These are phyloP conservation scores for Helicorthomorpha holstii DNA, from an alignment of 1,140 invertebrate genomes.

Conservation along the genomic window DNA sequence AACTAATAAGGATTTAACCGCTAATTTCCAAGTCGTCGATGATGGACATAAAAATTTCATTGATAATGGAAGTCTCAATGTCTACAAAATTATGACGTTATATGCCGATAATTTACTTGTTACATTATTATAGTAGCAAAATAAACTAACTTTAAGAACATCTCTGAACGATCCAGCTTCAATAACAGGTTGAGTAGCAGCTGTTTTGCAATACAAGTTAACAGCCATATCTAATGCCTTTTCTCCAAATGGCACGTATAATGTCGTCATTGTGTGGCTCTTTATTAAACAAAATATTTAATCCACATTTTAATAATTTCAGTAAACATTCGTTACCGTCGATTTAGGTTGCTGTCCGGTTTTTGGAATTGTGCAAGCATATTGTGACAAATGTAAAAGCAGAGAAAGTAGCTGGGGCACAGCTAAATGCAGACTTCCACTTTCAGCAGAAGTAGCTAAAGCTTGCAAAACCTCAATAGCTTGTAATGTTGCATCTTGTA, in stretches of 20 bases:
- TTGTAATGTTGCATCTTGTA: slow-evolving; percentile 65
- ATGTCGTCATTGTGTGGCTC: slow-evolving; percentile 70
- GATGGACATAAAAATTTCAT: slow-evolving; percentile 70
- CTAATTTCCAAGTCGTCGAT: slow-evolving; percentile 68
- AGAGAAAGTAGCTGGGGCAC: not conserved
- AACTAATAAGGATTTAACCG: slow-evolving; percentile 55
- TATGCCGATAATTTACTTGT: no score
- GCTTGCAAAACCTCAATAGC: slow-evolving; percentile 55
- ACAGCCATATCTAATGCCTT: slow-evolving; percentile 63
- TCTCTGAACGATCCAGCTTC: slow-evolving; percentile 54
- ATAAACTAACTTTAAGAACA: slow-evolving; percentile 42
- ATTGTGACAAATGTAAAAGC: not conserved
- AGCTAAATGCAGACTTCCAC: not conserved
- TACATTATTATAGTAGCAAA: no score
- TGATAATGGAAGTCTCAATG: slow-evolving; percentile 51
- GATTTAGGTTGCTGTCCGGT: not conserved
- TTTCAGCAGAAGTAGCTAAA: not conserved
- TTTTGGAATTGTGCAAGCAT: not conserved
- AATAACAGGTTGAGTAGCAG: slow-evolving; percentile 50
- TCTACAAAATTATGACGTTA: slow-evolving; percentile 29
- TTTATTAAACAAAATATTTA: no score
- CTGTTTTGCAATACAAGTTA: slow-evolving; percentile 62
- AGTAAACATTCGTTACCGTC: no score
- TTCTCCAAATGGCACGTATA: slow-evolving; percentile 76
- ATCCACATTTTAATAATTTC: no score